A percentile compares a stretch with the other conserved stretches of the same genome.
These are phyloP conservation scores for Drosophila equinoxialis DNA, from an alignment of 1,140 invertebrate species.

Conservation along the genomic window DNA sequence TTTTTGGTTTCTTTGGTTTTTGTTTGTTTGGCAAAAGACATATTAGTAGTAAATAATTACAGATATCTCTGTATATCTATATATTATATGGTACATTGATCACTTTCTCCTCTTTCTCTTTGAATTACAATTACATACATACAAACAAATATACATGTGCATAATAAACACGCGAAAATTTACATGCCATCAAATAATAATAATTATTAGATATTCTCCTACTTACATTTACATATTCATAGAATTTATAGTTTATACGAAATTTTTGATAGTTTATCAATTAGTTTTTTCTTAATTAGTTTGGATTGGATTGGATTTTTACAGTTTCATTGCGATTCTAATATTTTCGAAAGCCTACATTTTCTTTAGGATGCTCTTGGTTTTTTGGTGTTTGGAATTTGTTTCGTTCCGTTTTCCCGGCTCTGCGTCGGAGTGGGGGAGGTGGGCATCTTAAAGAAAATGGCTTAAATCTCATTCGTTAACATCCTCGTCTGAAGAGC, in stretches of 20 bases:
- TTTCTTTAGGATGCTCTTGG: conserved; percentile 71
- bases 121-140: conserved; percentile 58
- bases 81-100: conserved; percentile 23
- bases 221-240: conserved; percentile 7
- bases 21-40: conserved; percentile 47
- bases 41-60: conserved; percentile 44
- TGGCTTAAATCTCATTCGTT: conserved; percentile 83
- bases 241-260: not conserved
- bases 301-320: conserved; percentile 15
- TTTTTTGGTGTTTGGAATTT: conserved; percentile 18
- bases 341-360: conserved; percentile 53
- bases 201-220: conserved; percentile 13
- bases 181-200: conserved; percentile 45
- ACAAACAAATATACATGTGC: conserved; percentile 52
- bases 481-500: conserved; percentile 83
- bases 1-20: conserved; percentile 15
- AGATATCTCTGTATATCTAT: conserved; percentile 19
- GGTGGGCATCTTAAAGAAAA: conserved; percentile 79
- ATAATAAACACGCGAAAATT: conserved; percentile 48
- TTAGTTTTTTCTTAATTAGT: not conserved
- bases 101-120: conserved; percentile 15
- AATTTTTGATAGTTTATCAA: conserved; percentile 4
- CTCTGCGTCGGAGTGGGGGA: not conserved
- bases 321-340: conserved; percentile 2
- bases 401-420: conserved; percentile 13